phyloP scores from a whole-genome alignment of 2,888 invertebrate species.

The Drosophila antonietae region DNA sequence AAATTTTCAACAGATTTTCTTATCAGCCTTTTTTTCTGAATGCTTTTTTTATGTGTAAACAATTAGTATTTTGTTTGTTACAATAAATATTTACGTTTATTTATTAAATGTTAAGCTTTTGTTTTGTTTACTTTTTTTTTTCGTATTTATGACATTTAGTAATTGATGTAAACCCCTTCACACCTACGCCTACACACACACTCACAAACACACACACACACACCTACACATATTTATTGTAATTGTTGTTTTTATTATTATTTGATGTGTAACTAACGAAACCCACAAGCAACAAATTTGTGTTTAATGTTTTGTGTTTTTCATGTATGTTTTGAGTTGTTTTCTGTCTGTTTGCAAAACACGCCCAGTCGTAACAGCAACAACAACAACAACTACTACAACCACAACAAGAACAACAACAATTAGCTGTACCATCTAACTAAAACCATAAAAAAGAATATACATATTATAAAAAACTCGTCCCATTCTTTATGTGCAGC shows the following conservation, averaged over 20 bases:
- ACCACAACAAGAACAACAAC: slow-evolving; percentile 21
- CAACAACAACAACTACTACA: slow-evolving; percentile 17
- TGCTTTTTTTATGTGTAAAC: slow-evolving; percentile 30
- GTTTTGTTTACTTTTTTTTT: slow-evolving; percentile 20
- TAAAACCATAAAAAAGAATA: slow-evolving; percentile 22
- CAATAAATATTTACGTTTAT: slow-evolving; percentile 37
- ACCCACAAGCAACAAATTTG: slow-evolving; percentile 12
- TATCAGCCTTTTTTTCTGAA: slow-evolving; percentile 3
- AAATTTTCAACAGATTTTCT: slow-evolving; percentile 14
- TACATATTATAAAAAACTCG: background rate
- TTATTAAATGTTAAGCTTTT: slow-evolving; percentile 31
- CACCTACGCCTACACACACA: slow-evolving; percentile 8
- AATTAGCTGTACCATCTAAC: slow-evolving; percentile 27
- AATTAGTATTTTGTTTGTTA: slow-evolving; percentile 26
- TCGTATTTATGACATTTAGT: slow-evolving; percentile 16
- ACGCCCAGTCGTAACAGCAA: slow-evolving; percentile 28
- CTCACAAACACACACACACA: slow-evolving; percentile 6
- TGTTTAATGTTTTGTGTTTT: slow-evolving; percentile 36
- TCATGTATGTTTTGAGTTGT: slow-evolving; percentile 20
- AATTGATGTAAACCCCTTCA: slow-evolving; percentile 20
- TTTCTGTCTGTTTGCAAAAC: slow-evolving; percentile 28
- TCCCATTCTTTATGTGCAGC: slow-evolving; percentile 14
- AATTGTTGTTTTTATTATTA: slow-evolving; percentile 52
- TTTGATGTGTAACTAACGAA: slow-evolving; percentile 31
- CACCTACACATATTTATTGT: slow-evolving; percentile 32